Conservation (phyloP, 2,113 vertebrate genomes). For the Trachemys scripta region DNA sequence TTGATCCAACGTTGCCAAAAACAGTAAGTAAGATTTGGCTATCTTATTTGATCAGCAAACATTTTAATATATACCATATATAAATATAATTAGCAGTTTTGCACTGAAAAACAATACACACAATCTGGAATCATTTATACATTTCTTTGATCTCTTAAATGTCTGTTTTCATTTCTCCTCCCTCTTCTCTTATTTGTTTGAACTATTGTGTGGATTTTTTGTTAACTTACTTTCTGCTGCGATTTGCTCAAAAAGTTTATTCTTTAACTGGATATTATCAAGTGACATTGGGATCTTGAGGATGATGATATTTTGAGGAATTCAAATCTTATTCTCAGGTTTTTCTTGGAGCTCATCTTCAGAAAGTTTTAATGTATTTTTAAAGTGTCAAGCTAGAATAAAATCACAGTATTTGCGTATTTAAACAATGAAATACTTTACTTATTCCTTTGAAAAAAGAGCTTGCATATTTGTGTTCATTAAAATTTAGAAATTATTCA, state of each 20-base stretch:
- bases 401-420: not conserved
- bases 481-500: not conserved
- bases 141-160: not conserved
- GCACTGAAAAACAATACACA: not conserved
- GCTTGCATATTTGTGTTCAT: not conserved
- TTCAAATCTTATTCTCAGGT: not conserved
- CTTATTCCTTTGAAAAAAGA: not conserved
- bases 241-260: not conserved
- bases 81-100: not conserved
- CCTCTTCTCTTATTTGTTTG: not conserved
- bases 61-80: not conserved
- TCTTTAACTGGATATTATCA: not conserved
- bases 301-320: not conserved
- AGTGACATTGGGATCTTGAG: not conserved
- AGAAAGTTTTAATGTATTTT: not conserved
- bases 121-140: not conserved
- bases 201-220: not conserved
- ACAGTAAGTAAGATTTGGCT: conserved; percentile 81
- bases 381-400: not conserved
- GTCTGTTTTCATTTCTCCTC: not conserved
- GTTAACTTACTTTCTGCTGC: not conserved
- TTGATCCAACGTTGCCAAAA: conserved; percentile 95
- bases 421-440: not conserved
- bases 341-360: not conserved
- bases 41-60: not conserved